A percentile compares a stretch with the other conserved stretches of the same genome.
Evolutionary conservation across 2,797 vertebrate species (phyloP).

Genomic region (Ptychobarbus kaznakovi): DNA sequence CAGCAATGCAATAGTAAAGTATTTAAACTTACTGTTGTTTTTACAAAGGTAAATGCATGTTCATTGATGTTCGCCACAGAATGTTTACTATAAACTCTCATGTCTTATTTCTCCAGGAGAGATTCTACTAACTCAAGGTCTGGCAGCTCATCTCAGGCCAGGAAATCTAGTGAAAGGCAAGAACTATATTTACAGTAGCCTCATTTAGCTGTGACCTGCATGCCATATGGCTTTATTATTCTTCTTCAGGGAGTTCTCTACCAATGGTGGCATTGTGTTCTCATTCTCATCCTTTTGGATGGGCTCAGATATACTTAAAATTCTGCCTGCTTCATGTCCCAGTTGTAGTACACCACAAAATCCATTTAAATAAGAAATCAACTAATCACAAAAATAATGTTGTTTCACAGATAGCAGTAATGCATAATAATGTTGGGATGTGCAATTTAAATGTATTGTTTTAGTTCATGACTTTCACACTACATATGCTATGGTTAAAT

Average conservation of each 20-base stretch:
- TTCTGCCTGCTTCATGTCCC: background rate
- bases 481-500: background rate
- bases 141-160: conserved; percentile 72
- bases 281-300: background rate
- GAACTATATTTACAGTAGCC: conserved; percentile 37
- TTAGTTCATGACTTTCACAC: too few relatives aligned
- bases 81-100: background rate
- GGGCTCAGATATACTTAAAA: background rate
- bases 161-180: conserved; percentile 84
- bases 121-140: conserved; percentile 84
- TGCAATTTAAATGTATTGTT: background rate
- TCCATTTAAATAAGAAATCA: background rate
- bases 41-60: background rate
- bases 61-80: background rate
- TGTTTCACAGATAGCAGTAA: conserved; percentile 71
- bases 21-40: background rate
- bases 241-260: background rate
- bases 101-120: conserved; percentile 73
- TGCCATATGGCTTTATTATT: conserved; percentile 13
- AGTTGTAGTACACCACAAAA: background rate
- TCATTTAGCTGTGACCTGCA: conserved; percentile 11
- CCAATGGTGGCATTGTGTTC: background rate
- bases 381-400: conserved; percentile 69
- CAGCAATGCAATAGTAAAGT: background rate
- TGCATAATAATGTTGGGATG: conserved; percentile 64